Base-by-base conservation (phyloP, 2,888 invertebrate species). In the Pyrgus malvae region DNA sequence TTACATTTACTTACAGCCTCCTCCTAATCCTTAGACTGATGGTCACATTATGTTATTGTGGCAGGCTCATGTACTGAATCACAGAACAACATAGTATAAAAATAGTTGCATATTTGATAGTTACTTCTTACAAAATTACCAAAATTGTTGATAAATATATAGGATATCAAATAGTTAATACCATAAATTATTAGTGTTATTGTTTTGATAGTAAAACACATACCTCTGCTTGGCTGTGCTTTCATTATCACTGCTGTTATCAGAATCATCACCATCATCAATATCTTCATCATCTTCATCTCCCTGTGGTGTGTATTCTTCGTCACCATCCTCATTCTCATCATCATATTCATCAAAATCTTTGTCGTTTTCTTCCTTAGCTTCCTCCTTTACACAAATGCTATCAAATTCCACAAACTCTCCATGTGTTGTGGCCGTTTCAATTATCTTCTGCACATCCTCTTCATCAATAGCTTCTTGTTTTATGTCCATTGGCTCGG, bases 351-450 rank as follows among this genome's bases (percentile, higher is more conserved):
- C 48, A 29, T 33, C 35, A 38, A 4, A 12, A 5, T 50, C n/a
- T 17, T 45, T 44, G 3, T 58, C 48, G 27, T 25, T 23, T 2
- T 60, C 58, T 0, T 40, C 35, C 5, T 40, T 31, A 6, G 6
- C 3, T 38, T 53, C 35, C 48, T 56, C 41, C 27, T 56, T 60
- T 21, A 61, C 45, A 9, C 48, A 35, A 9, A 56, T 33, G 14
- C 53, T 35, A 25, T 69, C 62, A 5, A 48, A n/a, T 16, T 63
- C 37, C 35, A 74, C 55, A 11, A 61, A 62, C 57, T 75, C 56
- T 5, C 77, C 80, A 59, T 75, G 66, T 58, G 67, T 64, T 48
- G 66, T 65, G 2, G 69, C 77, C 9, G 64, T 66, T 35, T 70
- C 62, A 33, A 80, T 61, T n/a, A 80, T 62, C 12, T 72, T 61